Percentiles rank a stretch among this genome's conserved stretches.
These are phyloP conservation scores for Cydia splendana DNA, from an alignment of 1,140 invertebrate genomes.

Conservation along the genomic window DNA sequence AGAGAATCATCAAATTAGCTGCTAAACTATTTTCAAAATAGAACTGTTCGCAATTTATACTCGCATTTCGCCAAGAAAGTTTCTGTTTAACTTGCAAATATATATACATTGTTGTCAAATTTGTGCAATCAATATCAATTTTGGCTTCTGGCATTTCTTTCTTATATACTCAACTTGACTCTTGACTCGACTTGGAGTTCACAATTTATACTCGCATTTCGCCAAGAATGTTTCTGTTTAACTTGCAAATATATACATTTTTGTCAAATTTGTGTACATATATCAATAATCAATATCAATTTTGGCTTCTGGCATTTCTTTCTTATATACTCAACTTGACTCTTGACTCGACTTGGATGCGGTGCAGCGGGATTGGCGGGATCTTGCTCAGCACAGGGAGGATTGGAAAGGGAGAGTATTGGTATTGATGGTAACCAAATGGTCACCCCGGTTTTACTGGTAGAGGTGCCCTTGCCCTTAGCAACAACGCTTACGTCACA, in stretches of 20 bases:
- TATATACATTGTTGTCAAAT: neutral
- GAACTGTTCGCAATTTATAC: neutral
- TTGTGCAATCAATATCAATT: neutral
- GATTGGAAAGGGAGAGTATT: no score
- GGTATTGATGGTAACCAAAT: neutral
- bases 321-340: neutral
- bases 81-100: neutral
- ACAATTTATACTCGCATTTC: neutral
- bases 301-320: neutral
- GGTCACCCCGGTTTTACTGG: slow-evolving; percentile 11
- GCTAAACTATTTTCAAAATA: neutral
- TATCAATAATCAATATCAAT: neutral
- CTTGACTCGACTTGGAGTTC: neutral
- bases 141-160: neutral
- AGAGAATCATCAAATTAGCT: neutral
- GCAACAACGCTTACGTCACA: slow-evolving; percentile 56
- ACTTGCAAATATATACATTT: neutral
- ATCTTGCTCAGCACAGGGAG: no score
- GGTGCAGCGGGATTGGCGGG: no score
- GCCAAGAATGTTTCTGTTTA: neutral
- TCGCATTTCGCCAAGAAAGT: neutral
- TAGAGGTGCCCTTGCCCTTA: slow-evolving; percentile 49
- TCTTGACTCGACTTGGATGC: no score
- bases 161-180: neutral
- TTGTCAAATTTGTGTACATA: neutral